These are phyloP conservation scores for Bibio marci DNA, from an alignment of 2,888 invertebrate genomes.

Conservation along the genomic window DNA sequence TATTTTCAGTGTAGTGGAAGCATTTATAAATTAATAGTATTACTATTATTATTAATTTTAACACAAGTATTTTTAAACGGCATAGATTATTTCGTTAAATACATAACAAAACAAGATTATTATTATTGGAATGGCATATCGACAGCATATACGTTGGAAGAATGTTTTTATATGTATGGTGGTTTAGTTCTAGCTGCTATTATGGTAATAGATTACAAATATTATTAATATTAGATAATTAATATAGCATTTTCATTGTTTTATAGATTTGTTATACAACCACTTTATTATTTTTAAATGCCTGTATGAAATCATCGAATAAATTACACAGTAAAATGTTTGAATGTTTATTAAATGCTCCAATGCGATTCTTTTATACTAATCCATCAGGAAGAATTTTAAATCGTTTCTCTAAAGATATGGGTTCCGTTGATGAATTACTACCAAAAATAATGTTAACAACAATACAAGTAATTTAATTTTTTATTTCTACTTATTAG, in stretches of 20 bases:
- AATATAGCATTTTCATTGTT: too few relatives aligned
- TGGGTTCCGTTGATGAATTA: constrained; percentile 34
- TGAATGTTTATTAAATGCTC: constrained; percentile 49
- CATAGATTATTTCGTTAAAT: constrained; percentile 56
- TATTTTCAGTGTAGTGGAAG: constrained; percentile 40
- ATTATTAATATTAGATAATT: too few relatives aligned
- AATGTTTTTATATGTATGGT: constrained; percentile 27
- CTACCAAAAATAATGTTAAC: constrained; percentile 43
- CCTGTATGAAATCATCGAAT: constrained; percentile 48
- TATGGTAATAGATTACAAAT: too few relatives aligned
- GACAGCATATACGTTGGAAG: constrained; percentile 18
- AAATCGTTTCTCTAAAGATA: constrained; percentile 52
- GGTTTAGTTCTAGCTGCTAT: constrained; percentile 23
- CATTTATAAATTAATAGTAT: constrained; percentile 30
- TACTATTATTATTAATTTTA: constrained; percentile 34
- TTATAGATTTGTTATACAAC: constrained; percentile 22
- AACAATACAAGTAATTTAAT: constrained; percentile 30
- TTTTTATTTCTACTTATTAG: too few relatives aligned
- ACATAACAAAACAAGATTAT: constrained; percentile 33
- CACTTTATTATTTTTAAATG: constrained; percentile 42
- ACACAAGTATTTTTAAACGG: constrained; percentile 46
- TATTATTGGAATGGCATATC: constrained; percentile 12
- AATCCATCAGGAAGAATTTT: constrained; percentile 53
- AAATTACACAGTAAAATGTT: constrained; percentile 77
- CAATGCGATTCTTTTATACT: constrained; percentile 60